Evolutionary conservation across 1,140 invertebrate genomes (phyloP).

Genomic region (Arion vulgaris): DNA sequence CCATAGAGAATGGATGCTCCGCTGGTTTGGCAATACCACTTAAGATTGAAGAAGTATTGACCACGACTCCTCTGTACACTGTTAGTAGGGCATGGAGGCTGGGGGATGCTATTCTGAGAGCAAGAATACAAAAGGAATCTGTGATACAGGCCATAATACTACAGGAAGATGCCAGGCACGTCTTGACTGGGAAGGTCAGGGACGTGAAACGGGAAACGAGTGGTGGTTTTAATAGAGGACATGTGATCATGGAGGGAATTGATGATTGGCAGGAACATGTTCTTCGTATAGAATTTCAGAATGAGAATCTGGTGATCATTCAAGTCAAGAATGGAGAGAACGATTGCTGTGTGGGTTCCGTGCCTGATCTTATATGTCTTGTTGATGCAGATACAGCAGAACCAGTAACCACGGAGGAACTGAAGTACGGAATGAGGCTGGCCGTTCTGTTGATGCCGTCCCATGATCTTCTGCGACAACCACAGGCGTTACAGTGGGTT

Average conservation of each 20-base stretch:
- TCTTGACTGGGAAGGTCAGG: conserved; percentile 59
- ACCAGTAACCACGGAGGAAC: conserved; percentile 61
- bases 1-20: conserved; percentile 62
- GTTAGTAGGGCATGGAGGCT: conserved; percentile 61
- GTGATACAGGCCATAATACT: conserved; percentile 54
- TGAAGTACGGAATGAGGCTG: conserved; percentile 62
- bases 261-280: conserved; percentile 46
- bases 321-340: conserved; percentile 22
- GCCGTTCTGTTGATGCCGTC: conserved; percentile 58
- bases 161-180: conserved; percentile 40
- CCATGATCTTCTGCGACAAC: conserved; percentile 47
- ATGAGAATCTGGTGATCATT: conserved; percentile 63
- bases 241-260: conserved; percentile 52
- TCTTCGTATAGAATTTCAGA: conserved; percentile 63
- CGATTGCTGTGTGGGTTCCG: conserved; percentile 48
- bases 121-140: conserved; percentile 51
- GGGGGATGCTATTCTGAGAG: conserved; percentile 57
- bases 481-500: conserved; percentile 57
- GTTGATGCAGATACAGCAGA: conserved; percentile 63
- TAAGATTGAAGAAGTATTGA: conserved; percentile 45
- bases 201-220: conserved; percentile 61
- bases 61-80: conserved; percentile 50
- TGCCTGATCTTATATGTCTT: conserved; percentile 64
- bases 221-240: conserved; percentile 62
- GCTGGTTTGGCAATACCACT: conserved; percentile 51